Base-by-base conservation (phyloP, 1,140 invertebrate genomes). In the Panagrolaimus sp. region DNA sequence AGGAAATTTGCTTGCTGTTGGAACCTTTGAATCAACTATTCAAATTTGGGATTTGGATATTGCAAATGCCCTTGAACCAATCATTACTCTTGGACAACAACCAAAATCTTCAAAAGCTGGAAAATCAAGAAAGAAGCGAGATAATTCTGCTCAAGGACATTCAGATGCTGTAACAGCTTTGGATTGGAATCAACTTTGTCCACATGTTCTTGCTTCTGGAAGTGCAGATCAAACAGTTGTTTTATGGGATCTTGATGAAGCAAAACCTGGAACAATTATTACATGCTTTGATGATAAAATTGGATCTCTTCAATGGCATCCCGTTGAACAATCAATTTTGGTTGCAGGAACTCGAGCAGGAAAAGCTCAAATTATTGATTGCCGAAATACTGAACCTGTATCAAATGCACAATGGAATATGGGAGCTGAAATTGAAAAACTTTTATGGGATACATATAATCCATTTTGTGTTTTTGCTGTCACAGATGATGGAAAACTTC, bases 11-110 rank as follows among this genome's bases (percentile, higher is more conserved):
- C 89, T 92, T 77, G 94, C 93, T 5, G 87, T 97, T 76, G 94
- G 93, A 15, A 90, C 89, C 46, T 94, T 97, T 91, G 89, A 89
- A 71, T 89, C 93, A 1, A 88, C 91, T 52, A 95, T 98, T 69
- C 89, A 92, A 72, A 88, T 97, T 12, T 97, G 94, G 94, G 93
- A 98, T 84, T 84, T 97, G 43, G 94, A 97, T 85, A 87, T 97
- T 65, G 88, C 95, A 65, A 91, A 96, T 81, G 89, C 89, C 71
- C 84, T 96, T 24, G 91, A 94, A 83, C 92, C 94, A 45, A 89
- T 89, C 0, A 90, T 90, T 76, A 89, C 88, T 76, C 85, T 96
- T 17, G 92, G 91, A 5, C n/a, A 91, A 86, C 46, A 45, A 15
- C 52, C 32, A 38, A 64, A 8, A 38, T 24, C 17, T 26, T 67